Evolutionary conservation across 2,888 invertebrate genomes (phyloP).

Genomic region (Drosophila pseudotalamancana): DNA sequence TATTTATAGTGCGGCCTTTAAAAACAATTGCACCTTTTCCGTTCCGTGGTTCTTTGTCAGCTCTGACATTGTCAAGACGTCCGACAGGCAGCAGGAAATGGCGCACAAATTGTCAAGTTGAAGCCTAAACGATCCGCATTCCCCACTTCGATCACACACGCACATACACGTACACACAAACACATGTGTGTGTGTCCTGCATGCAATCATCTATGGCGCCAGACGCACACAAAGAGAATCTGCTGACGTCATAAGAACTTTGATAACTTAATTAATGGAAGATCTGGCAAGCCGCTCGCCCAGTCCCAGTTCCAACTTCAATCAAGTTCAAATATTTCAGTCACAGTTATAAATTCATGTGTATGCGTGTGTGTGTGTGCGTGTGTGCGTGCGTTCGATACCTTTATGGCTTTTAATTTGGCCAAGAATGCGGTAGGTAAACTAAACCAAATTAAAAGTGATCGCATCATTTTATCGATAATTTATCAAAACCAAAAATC

Average conservation of each 20-base stretch:
- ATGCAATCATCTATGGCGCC: slow-evolving; percentile 51
- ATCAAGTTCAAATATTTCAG: slow-evolving; percentile 27
- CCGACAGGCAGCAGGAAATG: slow-evolving; percentile 44
- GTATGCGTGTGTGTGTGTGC: too few relatives aligned
- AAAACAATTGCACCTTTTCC: neutral
- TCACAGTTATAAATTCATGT: slow-evolving; percentile 39
- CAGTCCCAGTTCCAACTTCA: slow-evolving; percentile 25
- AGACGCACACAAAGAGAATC: slow-evolving; percentile 23
- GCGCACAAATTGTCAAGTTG: slow-evolving; percentile 52
- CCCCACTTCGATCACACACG: slow-evolving; percentile 1
- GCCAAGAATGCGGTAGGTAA: slow-evolving; percentile 80
- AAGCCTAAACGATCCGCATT: slow-evolving; percentile 44
- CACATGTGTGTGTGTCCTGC: neutral
- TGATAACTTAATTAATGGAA: slow-evolving; percentile 74
- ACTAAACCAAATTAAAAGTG: slow-evolving; percentile 77
- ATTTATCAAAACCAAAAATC: slow-evolving; percentile 77
- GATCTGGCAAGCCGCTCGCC: slow-evolving; percentile 9
- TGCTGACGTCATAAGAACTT: slow-evolving; percentile 76
- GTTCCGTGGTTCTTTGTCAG: neutral
- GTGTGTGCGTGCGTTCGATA: too few relatives aligned
- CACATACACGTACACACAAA: neutral
- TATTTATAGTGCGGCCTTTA: neutral
- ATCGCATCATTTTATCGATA: slow-evolving; percentile 80
- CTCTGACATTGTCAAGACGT: slow-evolving; percentile 21
- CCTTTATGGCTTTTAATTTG: slow-evolving; percentile 54